Percentiles rank a stretch among this genome's conserved stretches.
phyloP scores from a whole-genome alignment of 64 coral and sea anemone genomes.

The Stichodactyla helianthus region DNA sequence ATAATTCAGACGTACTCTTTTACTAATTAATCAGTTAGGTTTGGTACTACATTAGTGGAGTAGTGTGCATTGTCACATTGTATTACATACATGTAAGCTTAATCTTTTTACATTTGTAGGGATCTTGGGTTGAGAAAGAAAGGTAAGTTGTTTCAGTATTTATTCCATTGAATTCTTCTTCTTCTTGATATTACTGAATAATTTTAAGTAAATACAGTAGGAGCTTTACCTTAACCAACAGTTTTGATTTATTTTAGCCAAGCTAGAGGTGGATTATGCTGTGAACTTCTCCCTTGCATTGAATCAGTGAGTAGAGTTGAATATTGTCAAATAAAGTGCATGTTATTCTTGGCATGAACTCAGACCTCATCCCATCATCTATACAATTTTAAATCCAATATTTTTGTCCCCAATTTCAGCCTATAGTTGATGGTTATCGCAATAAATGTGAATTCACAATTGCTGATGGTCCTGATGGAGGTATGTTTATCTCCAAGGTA shows the following conservation, averaged over 20 bases:
- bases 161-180: background rate
- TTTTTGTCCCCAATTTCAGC: slow-evolving; percentile 60
- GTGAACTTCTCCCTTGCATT: background rate
- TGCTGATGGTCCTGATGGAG: slow-evolving; percentile 94
- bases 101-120: slow-evolving; percentile 38
- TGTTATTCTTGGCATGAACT: slow-evolving; percentile 50
- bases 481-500: slow-evolving; percentile 35
- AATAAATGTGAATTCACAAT: slow-evolving; percentile 99
- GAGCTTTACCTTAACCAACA: background rate
- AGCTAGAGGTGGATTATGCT: background rate
- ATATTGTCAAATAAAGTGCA: slow-evolving; percentile 22
- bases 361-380: background rate
- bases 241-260: background rate
- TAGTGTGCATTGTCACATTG: background rate
- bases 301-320: background rate
- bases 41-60: too few relatives aligned
- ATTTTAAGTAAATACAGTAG: too few relatives aligned
- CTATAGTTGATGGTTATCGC: slow-evolving; percentile 92
- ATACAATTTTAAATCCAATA: background rate
- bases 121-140: slow-evolving; percentile 76
- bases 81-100: background rate
- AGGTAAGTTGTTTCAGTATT: slow-evolving; percentile 24
- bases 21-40: too few relatives aligned
- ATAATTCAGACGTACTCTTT: too few relatives aligned
- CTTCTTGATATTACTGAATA: too few relatives aligned